Conservation (phyloP, 2,113 vertebrate species). For the Antechinus stuartii region DNA sequence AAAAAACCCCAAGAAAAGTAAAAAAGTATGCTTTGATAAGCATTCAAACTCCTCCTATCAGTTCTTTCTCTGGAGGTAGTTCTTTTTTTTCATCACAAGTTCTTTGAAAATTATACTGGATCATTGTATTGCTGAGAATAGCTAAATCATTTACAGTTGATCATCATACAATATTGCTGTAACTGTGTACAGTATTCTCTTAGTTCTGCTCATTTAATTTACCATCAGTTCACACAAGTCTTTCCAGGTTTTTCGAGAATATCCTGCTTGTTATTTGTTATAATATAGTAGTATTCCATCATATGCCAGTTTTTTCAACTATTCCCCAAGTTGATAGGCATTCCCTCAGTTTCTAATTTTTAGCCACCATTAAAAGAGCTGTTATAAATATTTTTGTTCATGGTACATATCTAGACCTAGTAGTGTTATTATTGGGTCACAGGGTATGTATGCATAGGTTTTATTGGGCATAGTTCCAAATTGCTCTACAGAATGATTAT, state of each 20-base stretch:
- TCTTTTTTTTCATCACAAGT: background rate
- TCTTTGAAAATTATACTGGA: background rate
- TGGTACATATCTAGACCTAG: background rate
- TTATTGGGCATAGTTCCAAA: background rate
- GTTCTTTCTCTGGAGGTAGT: background rate
- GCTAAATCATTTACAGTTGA: background rate
- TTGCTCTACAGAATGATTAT: background rate
- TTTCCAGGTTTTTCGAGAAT: background rate
- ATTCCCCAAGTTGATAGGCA: background rate
- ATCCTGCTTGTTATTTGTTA: background rate
- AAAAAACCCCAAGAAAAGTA: background rate
- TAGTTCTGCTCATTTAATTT: background rate
- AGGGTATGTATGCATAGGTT: no score
- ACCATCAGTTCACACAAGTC: background rate
- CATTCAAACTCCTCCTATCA: background rate
- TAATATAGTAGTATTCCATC: no score
- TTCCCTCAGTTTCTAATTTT: background rate
- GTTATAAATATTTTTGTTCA: background rate
- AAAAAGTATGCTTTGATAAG: background rate
- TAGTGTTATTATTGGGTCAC: background rate
- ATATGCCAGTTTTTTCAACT: background rate
- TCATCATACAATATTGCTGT: background rate
- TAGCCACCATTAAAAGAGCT: background rate
- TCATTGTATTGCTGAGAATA: background rate
- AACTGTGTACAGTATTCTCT: background rate